phyloP scores from a whole-genome alignment of 2,113 vertebrate genomes.

The Platysteira castanea region DNA sequence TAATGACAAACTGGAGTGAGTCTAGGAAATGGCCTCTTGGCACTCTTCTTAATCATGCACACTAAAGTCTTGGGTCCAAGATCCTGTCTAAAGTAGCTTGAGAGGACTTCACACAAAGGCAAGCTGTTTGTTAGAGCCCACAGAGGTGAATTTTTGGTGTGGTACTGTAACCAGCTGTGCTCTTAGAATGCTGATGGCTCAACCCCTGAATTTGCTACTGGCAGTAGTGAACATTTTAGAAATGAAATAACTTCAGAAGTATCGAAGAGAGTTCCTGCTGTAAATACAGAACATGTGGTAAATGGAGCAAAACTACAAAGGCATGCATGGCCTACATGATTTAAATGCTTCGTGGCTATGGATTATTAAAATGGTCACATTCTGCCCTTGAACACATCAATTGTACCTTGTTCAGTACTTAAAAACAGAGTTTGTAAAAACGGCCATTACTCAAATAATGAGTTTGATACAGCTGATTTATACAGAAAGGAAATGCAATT shows the following conservation, averaged over 20 bases:
- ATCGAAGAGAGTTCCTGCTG: neutral
- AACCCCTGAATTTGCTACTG: neutral
- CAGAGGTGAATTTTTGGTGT: neutral
- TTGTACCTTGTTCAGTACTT: neutral
- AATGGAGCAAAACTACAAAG: neutral
- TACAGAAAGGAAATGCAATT: neutral
- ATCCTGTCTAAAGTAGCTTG: neutral
- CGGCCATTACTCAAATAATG: neutral
- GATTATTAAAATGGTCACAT: neutral
- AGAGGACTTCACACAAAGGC: neutral
- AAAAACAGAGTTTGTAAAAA: neutral
- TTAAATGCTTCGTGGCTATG: neutral
- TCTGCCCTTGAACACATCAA: neutral
- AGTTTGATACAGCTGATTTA: neutral
- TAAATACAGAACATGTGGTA: neutral
- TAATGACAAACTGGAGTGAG: neutral
- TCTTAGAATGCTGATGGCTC: neutral
- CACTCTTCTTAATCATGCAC: neutral
- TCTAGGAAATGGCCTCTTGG: neutral
- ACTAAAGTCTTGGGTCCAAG: neutral
- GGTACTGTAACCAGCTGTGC: neutral
- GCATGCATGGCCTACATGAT: neutral
- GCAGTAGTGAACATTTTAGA: neutral
- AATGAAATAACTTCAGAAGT: neutral
- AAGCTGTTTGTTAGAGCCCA: neutral